Evolutionary conservation across 2,113 vertebrate genomes (phyloP).

Genomic region (Ranitomeya variabilis): DNA sequence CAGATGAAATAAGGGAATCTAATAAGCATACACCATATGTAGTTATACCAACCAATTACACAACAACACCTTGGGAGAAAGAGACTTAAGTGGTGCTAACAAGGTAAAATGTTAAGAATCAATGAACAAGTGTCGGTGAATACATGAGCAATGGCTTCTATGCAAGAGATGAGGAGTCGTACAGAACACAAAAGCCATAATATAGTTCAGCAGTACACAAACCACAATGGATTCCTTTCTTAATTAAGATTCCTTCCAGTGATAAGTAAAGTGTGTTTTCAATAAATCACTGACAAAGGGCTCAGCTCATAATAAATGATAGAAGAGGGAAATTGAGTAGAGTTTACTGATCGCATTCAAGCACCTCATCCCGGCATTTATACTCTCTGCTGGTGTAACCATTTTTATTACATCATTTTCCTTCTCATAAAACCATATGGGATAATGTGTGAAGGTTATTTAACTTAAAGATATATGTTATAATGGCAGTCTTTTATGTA

Average conservation of each 20-base stretch:
- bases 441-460: background rate
- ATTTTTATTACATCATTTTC: background rate
- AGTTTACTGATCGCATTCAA: background rate
- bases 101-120: conserved; percentile 30
- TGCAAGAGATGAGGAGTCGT: background rate
- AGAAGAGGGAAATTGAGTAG: background rate
- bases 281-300: conserved; percentile 31
- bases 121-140: background rate
- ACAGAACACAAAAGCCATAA: conserved; percentile 1
- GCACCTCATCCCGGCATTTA: background rate
- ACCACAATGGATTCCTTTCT: conserved; percentile 31
- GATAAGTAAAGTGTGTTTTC: conserved; percentile 31
- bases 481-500: background rate
- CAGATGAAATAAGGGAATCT: background rate
- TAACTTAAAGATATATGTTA: background rate
- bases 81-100: background rate
- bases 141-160: background rate
- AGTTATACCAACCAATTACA: background rate
- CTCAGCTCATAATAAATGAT: conserved; percentile 9
- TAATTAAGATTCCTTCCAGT: conserved; percentile 23
- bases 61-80: background rate
- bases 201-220: conserved; percentile 7
- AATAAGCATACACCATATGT: background rate
- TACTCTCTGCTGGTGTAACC: background rate
- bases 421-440: background rate